Percentiles rank a stretch among this genome's conserved stretches.
Evolutionary conservation across 2,113 vertebrate species (phyloP).

Genomic region (Ochotona curzoniae): DNA sequence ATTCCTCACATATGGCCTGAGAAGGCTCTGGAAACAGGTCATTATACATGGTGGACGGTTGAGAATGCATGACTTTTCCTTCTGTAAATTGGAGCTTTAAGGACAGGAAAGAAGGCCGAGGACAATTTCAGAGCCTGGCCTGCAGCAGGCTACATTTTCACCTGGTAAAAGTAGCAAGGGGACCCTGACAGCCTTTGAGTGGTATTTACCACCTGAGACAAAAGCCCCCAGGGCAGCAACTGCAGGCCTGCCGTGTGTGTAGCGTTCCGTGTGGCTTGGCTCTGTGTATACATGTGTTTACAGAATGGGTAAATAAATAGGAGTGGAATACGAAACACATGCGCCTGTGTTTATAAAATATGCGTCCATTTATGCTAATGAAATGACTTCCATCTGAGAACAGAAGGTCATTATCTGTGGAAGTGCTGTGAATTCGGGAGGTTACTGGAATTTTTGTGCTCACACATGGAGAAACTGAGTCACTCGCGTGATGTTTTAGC

Average conservation of each 20-base stretch:
- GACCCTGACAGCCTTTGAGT: not conserved
- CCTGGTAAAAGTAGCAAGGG: not conserved
- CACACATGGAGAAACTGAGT: slow-evolving; percentile 69
- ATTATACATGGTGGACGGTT: not conserved
- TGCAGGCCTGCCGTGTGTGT: slow-evolving; percentile 31
- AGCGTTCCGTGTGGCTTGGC: slow-evolving; percentile 57
- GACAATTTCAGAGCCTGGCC: not conserved
- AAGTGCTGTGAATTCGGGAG: not conserved
- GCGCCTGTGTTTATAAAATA: slow-evolving; percentile 72
- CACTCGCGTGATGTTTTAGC: slow-evolving; percentile 25
- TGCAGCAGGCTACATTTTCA: not conserved
- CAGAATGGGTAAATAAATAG: slow-evolving; percentile 78
- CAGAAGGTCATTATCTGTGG: slow-evolving; percentile 41
- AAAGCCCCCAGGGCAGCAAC: not conserved
- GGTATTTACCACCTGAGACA: slow-evolving; percentile 14
- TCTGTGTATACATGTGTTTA: slow-evolving; percentile 72
- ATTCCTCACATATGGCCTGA: not conserved
- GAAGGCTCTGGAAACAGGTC: not conserved
- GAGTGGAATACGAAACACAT: slow-evolving; percentile 76
- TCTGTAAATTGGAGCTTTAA: slow-evolving; percentile 15
- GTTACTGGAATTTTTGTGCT: slow-evolving; percentile 50
- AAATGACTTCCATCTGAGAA: slow-evolving; percentile 75
- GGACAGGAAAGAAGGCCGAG: not conserved
- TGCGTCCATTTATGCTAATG: slow-evolving; percentile 71
- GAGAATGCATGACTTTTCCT: not conserved